Conservation (phyloP, 2,113 vertebrate species). For the Pomatorhinus ruficollis region DNA sequence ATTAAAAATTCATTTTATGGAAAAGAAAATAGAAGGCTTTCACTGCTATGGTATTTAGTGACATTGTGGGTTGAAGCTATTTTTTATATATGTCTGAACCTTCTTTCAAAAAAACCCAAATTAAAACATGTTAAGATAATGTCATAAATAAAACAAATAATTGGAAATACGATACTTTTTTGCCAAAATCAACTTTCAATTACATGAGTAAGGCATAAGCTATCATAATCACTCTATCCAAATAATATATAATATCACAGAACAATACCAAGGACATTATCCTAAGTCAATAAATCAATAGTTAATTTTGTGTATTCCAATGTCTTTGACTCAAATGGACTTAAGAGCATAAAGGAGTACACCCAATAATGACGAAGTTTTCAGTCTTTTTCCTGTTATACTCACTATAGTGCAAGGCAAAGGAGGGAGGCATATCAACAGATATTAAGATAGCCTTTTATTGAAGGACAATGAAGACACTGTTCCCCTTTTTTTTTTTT, state of each 20-base stretch:
- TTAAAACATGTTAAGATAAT: background rate
- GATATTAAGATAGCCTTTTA: background rate
- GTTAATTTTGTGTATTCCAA: background rate
- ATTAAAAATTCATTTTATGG: background rate
- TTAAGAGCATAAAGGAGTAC: background rate
- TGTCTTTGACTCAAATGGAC: background rate
- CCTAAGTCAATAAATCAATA: background rate
- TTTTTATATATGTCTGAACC: background rate
- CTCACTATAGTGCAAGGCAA: background rate
- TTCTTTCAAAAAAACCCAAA: background rate
- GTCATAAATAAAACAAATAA: background rate
- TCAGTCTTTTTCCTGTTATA: background rate
- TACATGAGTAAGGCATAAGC: background rate
- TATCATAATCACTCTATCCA: background rate
- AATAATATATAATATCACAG: background rate
- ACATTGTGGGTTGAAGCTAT: background rate
- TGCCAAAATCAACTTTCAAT: background rate
- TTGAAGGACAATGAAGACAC: background rate
- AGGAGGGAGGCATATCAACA: background rate
- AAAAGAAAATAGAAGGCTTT: background rate
- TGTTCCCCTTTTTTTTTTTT: background rate
- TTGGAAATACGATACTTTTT: background rate
- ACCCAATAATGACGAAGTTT: background rate
- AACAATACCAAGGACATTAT: background rate
- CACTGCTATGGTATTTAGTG: background rate